Evolutionary conservation across 2,888 invertebrate genomes (phyloP).

Genomic region (Hypsopygia costalis): DNA sequence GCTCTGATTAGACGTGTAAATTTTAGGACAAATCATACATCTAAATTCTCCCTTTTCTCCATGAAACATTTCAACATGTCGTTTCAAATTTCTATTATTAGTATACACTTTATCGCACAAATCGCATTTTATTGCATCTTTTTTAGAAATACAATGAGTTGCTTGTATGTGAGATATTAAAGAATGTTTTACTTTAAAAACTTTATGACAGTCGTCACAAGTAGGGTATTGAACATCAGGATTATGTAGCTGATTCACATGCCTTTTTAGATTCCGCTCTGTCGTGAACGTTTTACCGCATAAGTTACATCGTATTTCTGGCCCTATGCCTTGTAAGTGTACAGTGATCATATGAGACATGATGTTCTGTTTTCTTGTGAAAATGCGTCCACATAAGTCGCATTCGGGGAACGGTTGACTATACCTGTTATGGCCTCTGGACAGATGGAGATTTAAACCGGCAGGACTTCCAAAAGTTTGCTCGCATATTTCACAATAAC

Average conservation of each 20-base stretch:
- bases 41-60: conserved; percentile 43
- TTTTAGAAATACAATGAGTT: conserved; percentile 29
- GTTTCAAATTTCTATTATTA: conserved; percentile 48
- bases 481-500: conserved; percentile 51
- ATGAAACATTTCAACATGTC: conserved; percentile 55
- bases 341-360: conserved; percentile 60
- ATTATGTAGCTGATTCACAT: conserved; percentile 51
- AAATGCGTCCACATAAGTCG: conserved; percentile 57
- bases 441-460: conserved; percentile 45
- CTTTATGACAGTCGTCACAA: conserved; percentile 49
- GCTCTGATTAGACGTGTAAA: conserved; percentile 57
- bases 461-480: conserved; percentile 48
- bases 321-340: conserved; percentile 43
- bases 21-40: conserved; percentile 56
- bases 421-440: conserved; percentile 50
- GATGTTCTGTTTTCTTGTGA: conserved; percentile 62
- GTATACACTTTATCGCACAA: conserved; percentile 51
- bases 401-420: conserved; percentile 55
- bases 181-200: conserved; percentile 47
- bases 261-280: conserved; percentile 51
- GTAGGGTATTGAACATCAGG: conserved; percentile 44
- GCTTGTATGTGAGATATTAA: conserved; percentile 49
- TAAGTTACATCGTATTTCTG: conserved; percentile 37
- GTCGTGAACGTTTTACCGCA: conserved; percentile 55
- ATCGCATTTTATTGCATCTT: conserved; percentile 36